Conservation (phyloP, 2,797 vertebrate genomes). For the Squalus acanthias region DNA sequence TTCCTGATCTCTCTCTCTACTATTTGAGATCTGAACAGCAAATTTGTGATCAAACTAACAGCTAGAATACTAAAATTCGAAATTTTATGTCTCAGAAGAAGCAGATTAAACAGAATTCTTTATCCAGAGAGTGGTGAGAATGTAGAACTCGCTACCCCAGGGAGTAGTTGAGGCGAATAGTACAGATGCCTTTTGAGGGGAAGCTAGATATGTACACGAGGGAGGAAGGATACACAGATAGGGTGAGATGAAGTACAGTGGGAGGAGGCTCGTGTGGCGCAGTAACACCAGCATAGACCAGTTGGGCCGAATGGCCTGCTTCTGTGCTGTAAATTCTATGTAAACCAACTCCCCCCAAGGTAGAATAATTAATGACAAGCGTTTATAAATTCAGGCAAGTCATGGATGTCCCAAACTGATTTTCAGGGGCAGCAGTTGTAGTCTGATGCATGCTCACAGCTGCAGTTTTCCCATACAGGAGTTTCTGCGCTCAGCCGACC, state of each 20-base stretch:
- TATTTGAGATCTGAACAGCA: not conserved
- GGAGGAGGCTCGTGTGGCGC: not conserved
- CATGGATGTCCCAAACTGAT: not conserved
- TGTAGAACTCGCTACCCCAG: not conserved
- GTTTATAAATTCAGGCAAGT: not conserved
- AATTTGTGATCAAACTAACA: not conserved
- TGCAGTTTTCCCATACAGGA: not conserved
- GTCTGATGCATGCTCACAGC: not conserved
- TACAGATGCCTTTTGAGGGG: not conserved
- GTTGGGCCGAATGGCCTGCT: not conserved
- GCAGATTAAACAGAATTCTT: not conserved
- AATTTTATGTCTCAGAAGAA: not conserved
- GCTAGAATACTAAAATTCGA: not conserved
- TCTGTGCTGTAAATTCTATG: not conserved
- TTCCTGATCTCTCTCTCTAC: not conserved
- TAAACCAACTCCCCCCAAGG: not conserved
- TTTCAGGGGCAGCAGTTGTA: not conserved
- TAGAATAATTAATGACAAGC: not conserved
- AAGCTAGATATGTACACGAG: not conserved
- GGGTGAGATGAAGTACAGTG: not conserved
- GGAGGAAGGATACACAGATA: not conserved
- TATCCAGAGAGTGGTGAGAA: not conserved
- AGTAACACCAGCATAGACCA: not conserved
- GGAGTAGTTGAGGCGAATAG: not conserved
- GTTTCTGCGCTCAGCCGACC: not conserved